Conservation (phyloP, 30 jellyfish, hydroid and myxozoan species). For the Pseudorhiza aurosa region DNA sequence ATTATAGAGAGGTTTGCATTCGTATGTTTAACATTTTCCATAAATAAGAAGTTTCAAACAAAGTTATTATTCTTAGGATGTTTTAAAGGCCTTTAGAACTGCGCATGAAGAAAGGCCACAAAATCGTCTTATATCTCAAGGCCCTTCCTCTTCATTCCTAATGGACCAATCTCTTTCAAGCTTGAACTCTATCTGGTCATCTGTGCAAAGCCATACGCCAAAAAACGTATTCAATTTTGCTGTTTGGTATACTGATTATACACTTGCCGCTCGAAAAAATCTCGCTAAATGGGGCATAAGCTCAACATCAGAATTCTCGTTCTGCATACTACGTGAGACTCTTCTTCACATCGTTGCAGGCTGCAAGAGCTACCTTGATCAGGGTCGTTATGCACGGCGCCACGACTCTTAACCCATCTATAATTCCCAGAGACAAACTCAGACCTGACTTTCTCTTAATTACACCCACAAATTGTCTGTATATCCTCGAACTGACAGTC, state of each 20-base stretch:
- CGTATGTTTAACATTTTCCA: too few relatives aligned
- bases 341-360: background rate
- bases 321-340: background rate
- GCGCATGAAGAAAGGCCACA: background rate
- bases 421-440: background rate
- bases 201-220: background rate
- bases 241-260: background rate
- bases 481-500: background rate
- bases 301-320: background rate
- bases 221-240: background rate
- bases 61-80: background rate
- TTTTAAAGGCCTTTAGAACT: background rate
- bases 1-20: too few relatives aligned
- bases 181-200: background rate
- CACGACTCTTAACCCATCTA: background rate
- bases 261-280: background rate
- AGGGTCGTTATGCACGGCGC: background rate
- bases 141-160: background rate
- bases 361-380: slow-evolving; percentile 6
- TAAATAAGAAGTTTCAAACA: too few relatives aligned
- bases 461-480: background rate
- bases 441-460: background rate
- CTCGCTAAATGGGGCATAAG: slow-evolving; percentile 1
- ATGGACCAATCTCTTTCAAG: background rate
- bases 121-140: background rate